Base-by-base conservation (phyloP, 2,113 vertebrate genomes). In the mouse (Mus musculus) region DNA sequence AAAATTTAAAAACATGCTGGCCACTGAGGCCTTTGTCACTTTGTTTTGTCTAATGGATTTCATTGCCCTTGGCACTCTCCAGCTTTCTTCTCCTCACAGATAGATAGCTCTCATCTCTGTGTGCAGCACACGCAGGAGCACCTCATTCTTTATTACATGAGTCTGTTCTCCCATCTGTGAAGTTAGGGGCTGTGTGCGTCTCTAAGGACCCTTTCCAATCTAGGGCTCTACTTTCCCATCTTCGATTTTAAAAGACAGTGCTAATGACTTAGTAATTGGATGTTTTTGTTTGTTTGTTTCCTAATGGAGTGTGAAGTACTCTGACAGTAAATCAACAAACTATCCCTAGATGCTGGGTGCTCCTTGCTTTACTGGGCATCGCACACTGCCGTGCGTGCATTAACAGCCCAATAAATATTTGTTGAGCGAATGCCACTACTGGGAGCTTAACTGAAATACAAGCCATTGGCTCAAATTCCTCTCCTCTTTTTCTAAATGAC, bases 231-330 rank as follows among this genome's bases (percentile, higher is more conserved):
- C 69, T 30, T 92, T 81, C 94, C 52, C 24, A 76, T 92, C 95
- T 96, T 90, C 90, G 75, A 30, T 96, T 96, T 90, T 92, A 95
- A 96, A 96, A 97, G 94, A 92, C 94, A 76, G 28, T n/a, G 78
- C 96, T 98, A 98, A 98, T 98, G 97, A 98, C 96, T 96, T 95
- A 87, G 95, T 98, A 97, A 97, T 97, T 97, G 93, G 95, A 89
- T 98, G 96, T 95, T 97, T 98, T 97, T 97, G 97, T 98, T 97
- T 97, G 95, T 97, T 98, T 97, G 96, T 97, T 96, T 96, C 96
- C 94, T 98, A 97, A 98, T 97, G 97, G 97, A 96, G 96, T 97
- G 95, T 97, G 93, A 97, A 97, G 95, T 76, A 75, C 97, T 86
- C 92, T 96, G 96, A 93, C 89, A 93, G 92, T 96, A 97, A 95